Base-by-base conservation (phyloP, 2,113 vertebrate species). In the Baryphthengus martii region DNA sequence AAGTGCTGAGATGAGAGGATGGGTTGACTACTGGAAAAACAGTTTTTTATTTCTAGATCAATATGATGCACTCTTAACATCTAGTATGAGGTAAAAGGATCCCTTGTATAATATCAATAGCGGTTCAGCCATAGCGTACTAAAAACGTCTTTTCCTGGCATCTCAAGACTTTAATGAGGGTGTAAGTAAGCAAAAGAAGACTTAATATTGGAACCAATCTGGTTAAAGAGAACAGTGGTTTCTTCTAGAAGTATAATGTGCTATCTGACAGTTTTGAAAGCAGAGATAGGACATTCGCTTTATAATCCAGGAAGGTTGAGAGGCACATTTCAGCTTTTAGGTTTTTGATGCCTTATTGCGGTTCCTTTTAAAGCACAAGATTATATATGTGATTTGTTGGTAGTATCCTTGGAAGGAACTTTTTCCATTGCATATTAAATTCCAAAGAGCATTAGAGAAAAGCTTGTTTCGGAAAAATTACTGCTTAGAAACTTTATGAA, bases 11-110 rank as follows among this genome's bases (percentile, higher is more conserved):
- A 96, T 94, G 93, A 97, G 97, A 92, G 95, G 93, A 93, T 89
- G 91, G 71, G 92, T 97, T 95, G 95, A 87, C 91, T 89, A 83
- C 97, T 95, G 89, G 95, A 97, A 97, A 93, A 96, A 95, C 35
- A 96, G 92, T 81, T 96, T 97, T 98, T 97, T 97, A 96, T 97
- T 97, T 95, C 93, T 90, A 93, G 97, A 98, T 98, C 98, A 97
- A 98, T 98, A 98, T 71, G 93, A 95, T 97, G 97, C 94, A 96
- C 98, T 98, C 92, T 98, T 89, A 94, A 91, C 92, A 93, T 97
- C 95, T 94, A 93, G 95, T 95, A 93, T 3, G 15, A 97, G 95
- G 97, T 97, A 98, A 97, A 98, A 97, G 97, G 95, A 98, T 95
- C 96, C 96, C 93, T 96, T 97, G 96, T 97, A 94, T 95, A 97